These are phyloP conservation scores for Chiridota heheva DNA, from an alignment of 35 echinoderm and acorn worm species.

Conservation along the genomic window DNA sequence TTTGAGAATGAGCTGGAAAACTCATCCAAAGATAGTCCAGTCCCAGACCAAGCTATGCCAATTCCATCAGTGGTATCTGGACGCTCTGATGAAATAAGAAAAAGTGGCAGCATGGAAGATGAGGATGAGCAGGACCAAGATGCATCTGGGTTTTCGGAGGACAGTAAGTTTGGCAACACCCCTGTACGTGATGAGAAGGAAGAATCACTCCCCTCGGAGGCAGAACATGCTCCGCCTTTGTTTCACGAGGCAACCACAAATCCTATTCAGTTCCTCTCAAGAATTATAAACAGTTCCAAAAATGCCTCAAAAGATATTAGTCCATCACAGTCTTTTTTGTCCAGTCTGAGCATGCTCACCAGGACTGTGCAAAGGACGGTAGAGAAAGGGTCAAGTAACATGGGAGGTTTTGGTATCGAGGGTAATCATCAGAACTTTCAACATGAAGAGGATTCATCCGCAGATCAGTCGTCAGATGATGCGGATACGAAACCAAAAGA, in stretches of 20 bases:
- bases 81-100: too few relatives aligned
- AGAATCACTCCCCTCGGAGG: neutral
- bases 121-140: too few relatives aligned
- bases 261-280: conserved; percentile 63
- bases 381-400: conserved; percentile 11
- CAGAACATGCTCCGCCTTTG: neutral
- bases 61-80: too few relatives aligned
- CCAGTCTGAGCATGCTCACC: conserved; percentile 38
- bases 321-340: conserved; percentile 37
- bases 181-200: conserved; percentile 16
- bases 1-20: neutral
- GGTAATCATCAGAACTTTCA: neutral
- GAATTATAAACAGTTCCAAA: conserved; percentile 56
- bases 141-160: neutral
- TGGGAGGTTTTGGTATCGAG: neutral
- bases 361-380: conserved; percentile 46
- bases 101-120: too few relatives aligned
- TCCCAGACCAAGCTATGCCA: too few relatives aligned
- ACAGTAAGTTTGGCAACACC: neutral
- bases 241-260: conserved; percentile 59
- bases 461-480: neutral
- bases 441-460: neutral
- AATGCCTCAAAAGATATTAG: neutral
- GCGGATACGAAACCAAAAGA: neutral
- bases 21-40: neutral